Percentiles rank a stretch among this genome's conserved stretches.
Conservation (phyloP, 2,113 vertebrate species). For the Nerophis lumbriciformis region DNA sequence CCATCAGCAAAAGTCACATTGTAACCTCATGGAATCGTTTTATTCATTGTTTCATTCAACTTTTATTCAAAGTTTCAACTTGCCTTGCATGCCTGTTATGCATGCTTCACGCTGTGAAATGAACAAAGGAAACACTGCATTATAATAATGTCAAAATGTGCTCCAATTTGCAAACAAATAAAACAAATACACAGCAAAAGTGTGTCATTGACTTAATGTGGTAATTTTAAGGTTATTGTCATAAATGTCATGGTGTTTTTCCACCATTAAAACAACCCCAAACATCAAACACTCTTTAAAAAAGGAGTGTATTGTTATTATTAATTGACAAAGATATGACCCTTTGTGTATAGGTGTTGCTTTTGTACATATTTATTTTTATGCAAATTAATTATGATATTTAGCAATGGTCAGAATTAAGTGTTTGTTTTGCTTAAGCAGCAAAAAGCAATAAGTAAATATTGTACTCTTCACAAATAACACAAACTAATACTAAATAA, state of each 20-base stretch:
- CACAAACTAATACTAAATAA: no score
- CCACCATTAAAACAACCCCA: conserved; percentile 35
- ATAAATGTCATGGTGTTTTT: conserved; percentile 52
- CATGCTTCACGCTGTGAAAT: conserved; percentile 36
- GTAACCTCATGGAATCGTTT: conserved; percentile 1
- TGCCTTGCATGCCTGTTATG: conserved; percentile 18
- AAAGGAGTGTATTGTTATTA: conserved; percentile 41
- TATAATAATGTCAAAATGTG: conserved; percentile 35
- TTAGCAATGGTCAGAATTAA: conserved; percentile 34
- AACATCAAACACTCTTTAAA: conserved; percentile 51
- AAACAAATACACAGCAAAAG: conserved; percentile 43
- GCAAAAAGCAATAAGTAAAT: not conserved
- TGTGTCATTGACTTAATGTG: conserved; percentile 57
- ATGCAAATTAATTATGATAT: conserved; percentile 47
- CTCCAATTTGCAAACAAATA: conserved; percentile 62
- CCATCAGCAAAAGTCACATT: conserved; percentile 30
- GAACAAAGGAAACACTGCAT: conserved; percentile 19
- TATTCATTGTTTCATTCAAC: conserved; percentile 23
- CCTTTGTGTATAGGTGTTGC: conserved; percentile 43
- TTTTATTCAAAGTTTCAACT: no score
- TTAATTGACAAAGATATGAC: conserved; percentile 49
- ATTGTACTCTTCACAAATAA: not conserved
- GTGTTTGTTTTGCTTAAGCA: conserved; percentile 14
- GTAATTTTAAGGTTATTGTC: conserved; percentile 66
- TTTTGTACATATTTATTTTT: conserved; percentile 39